Evolutionary conservation across 2,888 invertebrate genomes (phyloP), one percentile per base, ranked within the genome.

Genomic region (Kuschelorhynchus macadamiae): DNA sequence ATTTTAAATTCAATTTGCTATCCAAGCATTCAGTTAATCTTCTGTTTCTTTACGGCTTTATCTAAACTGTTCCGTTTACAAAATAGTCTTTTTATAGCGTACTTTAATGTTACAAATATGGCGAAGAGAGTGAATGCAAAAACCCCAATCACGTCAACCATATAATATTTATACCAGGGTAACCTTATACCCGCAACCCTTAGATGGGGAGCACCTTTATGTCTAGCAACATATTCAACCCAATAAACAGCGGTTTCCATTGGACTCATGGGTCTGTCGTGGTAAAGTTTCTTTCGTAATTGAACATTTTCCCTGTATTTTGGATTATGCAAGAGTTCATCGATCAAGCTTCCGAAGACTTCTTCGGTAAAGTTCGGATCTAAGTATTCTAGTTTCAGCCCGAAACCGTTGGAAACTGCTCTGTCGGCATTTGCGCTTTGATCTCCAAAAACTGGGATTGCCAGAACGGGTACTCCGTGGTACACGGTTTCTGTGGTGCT

Each of bases 391-490:
- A 87, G 74, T 1, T 72, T 77, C 1, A 82, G 67, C 0, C 83
- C 86, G 73, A 41, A 64, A 11, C 69, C 69, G 9, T n/a, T 30
- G 16, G 11, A 12, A 30, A 81, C 83, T 3, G 85, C 85, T 5
- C 81, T 80, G 1, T 78, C 81, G 79, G 86, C 85, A 68, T 87
- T 87, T 12, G 84, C 71, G 49, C 82, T 80, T 74, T 88, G 87
- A 77, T 88, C 87, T 0, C 81, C 85, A 66, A 85, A 85, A n/a
- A 87, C 79, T 0, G 87, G 87, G 47, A 87, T 82, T 1, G 85
- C 86, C 12, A 87, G 74, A 14, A 86, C 76, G 0, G 87, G 86
- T 9, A 84, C 84, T n/a, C 85, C 85, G 71, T 85, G 82, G 52
- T 85, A 85, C 47, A 86, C 77, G 0, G 85, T 81, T 70, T 86